Base-by-base conservation (phyloP, 2,888 invertebrate species). In the Eristalis tenax region DNA sequence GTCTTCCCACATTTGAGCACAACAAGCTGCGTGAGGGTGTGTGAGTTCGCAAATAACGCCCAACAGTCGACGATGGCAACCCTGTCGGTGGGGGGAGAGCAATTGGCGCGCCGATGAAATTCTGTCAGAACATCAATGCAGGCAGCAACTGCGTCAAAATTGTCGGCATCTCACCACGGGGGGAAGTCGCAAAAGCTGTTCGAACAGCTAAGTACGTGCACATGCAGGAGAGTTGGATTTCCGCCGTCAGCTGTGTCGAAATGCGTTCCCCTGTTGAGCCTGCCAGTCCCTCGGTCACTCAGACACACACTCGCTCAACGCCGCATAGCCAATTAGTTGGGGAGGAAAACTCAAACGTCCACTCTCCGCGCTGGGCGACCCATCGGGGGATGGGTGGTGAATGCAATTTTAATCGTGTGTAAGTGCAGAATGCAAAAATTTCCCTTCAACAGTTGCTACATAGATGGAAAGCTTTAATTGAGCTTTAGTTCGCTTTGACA, bases 381-480 rank as follows among this genome's bases (percentile, higher is more conserved):
- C n/a, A n/a, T n/a, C n/a, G n/a, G 28, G n/a, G 23, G n/a, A n/a
- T 32, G 13, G 26, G 75, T 35, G 64, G 59, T 32, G 15, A 57
- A 59, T 70, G n/a, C 22, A 10, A 40, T 57, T 64, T 69, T 32
- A 26, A 76, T 65, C 64, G 57, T 70, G 59, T 57, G n/a, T 70
- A 50, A 57, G 43, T 56, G 38, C 28, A 70, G 40, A 66, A 70
- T 80, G 74, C 59, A 75, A 50, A 18, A 70, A 84, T 75, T 84
- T 75, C 65, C 59, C 61, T 80, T 70, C 35, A 11, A 28, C 75
- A 75, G 64, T 63, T 80, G 74, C 35, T 28, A 40, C 15, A 68
- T 68, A 59, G 75, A 69, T 69, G 22, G 63, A 69, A 75, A 75
- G 84, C 81, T 84, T 84, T 83, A 56, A 38, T 28, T 32, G 23